Evolutionary conservation across 2,113 vertebrate species (phyloP).

Genomic region (Corydoras maculifer): DNA sequence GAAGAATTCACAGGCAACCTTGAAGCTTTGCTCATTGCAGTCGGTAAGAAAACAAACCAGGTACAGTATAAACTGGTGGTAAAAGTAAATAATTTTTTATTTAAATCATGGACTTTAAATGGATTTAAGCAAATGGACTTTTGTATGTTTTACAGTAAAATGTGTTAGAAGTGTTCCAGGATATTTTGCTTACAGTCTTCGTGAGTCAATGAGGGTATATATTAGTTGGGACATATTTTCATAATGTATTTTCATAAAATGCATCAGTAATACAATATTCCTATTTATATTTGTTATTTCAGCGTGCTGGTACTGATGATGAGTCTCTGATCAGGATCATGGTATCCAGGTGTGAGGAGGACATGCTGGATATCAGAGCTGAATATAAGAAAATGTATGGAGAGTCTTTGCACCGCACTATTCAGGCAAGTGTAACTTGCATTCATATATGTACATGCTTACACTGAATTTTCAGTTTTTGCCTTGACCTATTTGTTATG

Average conservation of each 20-base stretch:
- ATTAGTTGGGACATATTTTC: neutral
- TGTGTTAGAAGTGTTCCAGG: slow-evolving; percentile 77
- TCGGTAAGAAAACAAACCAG: slow-evolving; percentile 68
- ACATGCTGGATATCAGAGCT: slow-evolving; percentile 81
- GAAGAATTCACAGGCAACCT: slow-evolving; percentile 85
- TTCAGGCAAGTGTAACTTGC: slow-evolving; percentile 71
- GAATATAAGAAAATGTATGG: slow-evolving; percentile 76
- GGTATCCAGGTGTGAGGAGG: slow-evolving; percentile 87
- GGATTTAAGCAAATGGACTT: neutral
- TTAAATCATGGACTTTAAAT: neutral
- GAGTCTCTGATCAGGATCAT: slow-evolving; percentile 81
- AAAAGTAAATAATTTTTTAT: neutral
- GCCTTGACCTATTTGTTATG: too few relatives aligned
- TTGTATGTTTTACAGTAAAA: slow-evolving; percentile 70
- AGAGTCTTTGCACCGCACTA: slow-evolving; percentile 75
- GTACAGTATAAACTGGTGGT: neutral
- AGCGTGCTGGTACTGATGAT: slow-evolving; percentile 94
- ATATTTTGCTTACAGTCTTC: slow-evolving; percentile 82
- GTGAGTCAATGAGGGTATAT: slow-evolving; percentile 82
- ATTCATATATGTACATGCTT: too few relatives aligned
- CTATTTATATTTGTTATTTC: neutral
- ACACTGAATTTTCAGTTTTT: too few relatives aligned
- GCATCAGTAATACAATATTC: neutral
- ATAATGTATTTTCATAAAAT: neutral
- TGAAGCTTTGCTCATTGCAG: slow-evolving; percentile 80